phyloP scores from a whole-genome alignment of 2,888 invertebrate genomes.

The Thyatira batis region DNA sequence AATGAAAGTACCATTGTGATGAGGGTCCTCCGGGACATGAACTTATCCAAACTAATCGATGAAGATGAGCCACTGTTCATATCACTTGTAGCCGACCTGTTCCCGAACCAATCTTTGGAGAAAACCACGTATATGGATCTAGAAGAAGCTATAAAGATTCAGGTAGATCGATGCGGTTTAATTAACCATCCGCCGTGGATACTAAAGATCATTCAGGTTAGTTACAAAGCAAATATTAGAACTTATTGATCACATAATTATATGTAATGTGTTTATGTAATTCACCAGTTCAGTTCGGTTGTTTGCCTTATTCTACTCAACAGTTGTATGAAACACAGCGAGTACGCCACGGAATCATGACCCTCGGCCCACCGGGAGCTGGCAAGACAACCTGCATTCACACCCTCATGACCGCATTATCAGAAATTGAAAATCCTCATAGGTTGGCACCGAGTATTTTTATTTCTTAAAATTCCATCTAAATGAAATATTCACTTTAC shows the following conservation, averaged over 20 bases:
- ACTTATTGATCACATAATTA: background rate
- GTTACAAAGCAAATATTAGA: background rate
- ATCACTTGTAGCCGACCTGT: constrained; percentile 96
- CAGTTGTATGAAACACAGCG: constrained; percentile 97
- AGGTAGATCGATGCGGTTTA: constrained; percentile 90
- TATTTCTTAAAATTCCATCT: too few species aligned
- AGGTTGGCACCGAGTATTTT: constrained; percentile 76
- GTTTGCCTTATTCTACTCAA: constrained; percentile 24
- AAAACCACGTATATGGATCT: constrained; percentile 94
- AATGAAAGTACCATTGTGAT: constrained; percentile 98
- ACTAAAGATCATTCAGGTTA: constrained; percentile 94
- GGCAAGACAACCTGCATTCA: constrained; percentile 96
- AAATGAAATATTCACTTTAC: too few species aligned
- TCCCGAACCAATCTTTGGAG: constrained; percentile 96
- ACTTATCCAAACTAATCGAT: constrained; percentile 97
- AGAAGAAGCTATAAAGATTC: constrained; percentile 92
- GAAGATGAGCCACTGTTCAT: constrained; percentile 99
- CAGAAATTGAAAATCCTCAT: constrained; percentile 92
- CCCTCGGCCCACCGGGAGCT: constrained; percentile 95
- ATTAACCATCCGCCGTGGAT: constrained; percentile 98
- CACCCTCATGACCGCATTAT: constrained; percentile 94
- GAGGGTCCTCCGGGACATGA: constrained; percentile 98
- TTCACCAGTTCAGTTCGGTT: too few species aligned
- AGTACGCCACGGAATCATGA: constrained; percentile 98
- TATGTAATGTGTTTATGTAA: constrained; percentile 1